phyloP scores from a whole-genome alignment of 2,888 invertebrate species.

The Drosophila borealis region DNA sequence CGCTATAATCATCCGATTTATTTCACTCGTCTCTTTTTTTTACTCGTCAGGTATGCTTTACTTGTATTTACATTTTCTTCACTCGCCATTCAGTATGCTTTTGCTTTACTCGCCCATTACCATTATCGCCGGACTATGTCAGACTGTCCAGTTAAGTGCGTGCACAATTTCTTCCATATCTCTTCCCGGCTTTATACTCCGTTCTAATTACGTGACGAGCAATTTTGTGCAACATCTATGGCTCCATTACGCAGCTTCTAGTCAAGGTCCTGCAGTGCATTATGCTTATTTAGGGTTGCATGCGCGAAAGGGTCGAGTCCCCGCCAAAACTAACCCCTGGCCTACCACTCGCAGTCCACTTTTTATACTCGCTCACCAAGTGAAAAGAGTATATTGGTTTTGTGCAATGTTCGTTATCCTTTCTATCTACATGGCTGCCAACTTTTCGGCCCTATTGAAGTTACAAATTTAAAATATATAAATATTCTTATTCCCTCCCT shows the following conservation, averaged over 20 bases:
- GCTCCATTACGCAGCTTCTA: conserved; percentile 45
- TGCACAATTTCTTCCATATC: background rate
- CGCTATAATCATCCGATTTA: background rate
- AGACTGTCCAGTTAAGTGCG: background rate
- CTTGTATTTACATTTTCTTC: background rate
- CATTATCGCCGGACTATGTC: conserved; percentile 2
- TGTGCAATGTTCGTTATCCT: too few species aligned
- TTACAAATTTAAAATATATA: too few species aligned
- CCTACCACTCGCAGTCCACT: conserved; percentile 17
- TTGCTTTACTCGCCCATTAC: background rate
- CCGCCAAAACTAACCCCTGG: background rate
- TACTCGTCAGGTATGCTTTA: background rate
- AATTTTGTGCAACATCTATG: conserved; percentile 35
- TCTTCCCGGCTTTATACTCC: conserved; percentile 25
- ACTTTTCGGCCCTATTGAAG: too few species aligned
- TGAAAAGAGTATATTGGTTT: too few species aligned
- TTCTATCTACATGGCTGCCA: too few species aligned
- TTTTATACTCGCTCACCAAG: conserved; percentile 4
- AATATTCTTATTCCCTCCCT: too few species aligned
- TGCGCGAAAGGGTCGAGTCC: conserved; percentile 3
- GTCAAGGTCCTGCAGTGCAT: conserved; percentile 61
- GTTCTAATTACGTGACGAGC: conserved; percentile 46
- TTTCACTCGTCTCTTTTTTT: background rate
- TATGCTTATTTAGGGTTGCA: conserved; percentile 62
- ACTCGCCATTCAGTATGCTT: background rate